Evolutionary conservation across 2,888 invertebrate genomes (phyloP).

Genomic region (Zaprionus obscuricornis): DNA sequence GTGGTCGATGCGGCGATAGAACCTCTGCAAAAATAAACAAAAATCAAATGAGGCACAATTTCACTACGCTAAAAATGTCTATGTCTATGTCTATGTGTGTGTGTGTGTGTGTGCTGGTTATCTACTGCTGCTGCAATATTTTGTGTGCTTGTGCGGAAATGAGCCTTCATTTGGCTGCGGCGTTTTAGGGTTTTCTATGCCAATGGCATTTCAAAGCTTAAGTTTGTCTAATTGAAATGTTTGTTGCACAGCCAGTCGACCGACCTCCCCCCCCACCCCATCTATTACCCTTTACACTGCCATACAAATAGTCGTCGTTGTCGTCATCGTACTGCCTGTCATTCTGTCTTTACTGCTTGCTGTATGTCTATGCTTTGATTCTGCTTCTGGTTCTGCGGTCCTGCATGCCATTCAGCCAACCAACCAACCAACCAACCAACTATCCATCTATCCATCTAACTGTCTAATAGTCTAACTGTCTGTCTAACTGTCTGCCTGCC

Average conservation of each 20-base stretch:
- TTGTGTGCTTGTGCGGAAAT: constrained; percentile 53
- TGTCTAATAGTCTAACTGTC: too few relatives aligned
- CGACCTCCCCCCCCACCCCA: constrained; percentile 18
- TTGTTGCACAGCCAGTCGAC: constrained; percentile 37
- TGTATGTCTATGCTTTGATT: too few relatives aligned
- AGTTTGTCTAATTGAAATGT: constrained; percentile 78
- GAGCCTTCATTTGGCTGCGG: constrained; percentile 67
- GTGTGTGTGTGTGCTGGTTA: too few relatives aligned
- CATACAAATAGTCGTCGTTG: background rate
- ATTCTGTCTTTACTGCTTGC: background rate
- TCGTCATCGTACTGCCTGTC: background rate
- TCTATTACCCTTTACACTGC: constrained; percentile 4
- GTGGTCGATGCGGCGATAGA: constrained; percentile 93
- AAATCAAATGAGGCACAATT: constrained; percentile 54
- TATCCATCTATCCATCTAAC: too few relatives aligned
- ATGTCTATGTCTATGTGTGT: background rate
- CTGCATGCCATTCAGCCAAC: too few relatives aligned
- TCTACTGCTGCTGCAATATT: constrained; percentile 1
- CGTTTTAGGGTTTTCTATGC: constrained; percentile 52
- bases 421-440: too few relatives aligned
- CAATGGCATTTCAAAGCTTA: constrained; percentile 54
- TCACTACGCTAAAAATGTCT: background rate
- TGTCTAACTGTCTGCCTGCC: too few relatives aligned
- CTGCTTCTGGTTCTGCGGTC: constrained; percentile 2
- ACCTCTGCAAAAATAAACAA: constrained; percentile 86